A percentile compares a stretch with the other conserved stretches of the same genome.
Evolutionary conservation across 1,140 invertebrate species (phyloP).

Genomic region (Zaprionus camerounensis): DNA sequence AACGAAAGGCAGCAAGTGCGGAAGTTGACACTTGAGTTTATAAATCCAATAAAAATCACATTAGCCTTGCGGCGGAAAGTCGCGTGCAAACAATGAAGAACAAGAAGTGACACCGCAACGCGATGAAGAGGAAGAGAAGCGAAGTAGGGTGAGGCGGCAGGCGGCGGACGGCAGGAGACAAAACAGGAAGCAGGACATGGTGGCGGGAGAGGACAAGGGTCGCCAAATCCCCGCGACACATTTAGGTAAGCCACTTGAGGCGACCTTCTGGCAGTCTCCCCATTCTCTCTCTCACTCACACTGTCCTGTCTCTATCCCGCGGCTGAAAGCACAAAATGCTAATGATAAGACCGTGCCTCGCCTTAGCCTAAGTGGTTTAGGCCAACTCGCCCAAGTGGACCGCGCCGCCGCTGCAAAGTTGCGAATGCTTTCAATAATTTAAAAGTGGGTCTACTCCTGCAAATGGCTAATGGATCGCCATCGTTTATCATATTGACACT

Average conservation of each 20-base stretch:
- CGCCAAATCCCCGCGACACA: slow-evolving; percentile 56
- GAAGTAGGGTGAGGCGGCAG: neutral
- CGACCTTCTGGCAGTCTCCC: slow-evolving; percentile 14
- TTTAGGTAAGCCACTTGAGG: slow-evolving; percentile 65
- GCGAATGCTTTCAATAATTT: slow-evolving; percentile 61
- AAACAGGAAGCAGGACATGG: neutral
- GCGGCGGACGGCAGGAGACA: neutral
- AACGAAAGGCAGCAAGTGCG: slow-evolving; percentile 36
- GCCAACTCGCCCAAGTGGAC: slow-evolving; percentile 32
- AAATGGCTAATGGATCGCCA: slow-evolving; percentile 35
- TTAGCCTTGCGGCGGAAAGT: slow-evolving; percentile 68
- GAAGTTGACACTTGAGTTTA: slow-evolving; percentile 73
- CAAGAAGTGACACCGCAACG: slow-evolving; percentile 49
- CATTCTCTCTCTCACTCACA: neutral
- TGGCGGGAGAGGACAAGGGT: neutral
- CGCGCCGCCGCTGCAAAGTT: neutral
- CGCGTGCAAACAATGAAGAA: slow-evolving; percentile 54
- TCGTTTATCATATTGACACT: slow-evolving; percentile 32
- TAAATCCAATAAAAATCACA: slow-evolving; percentile 79
- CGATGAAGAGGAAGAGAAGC: neutral
- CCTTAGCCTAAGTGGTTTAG: slow-evolving; percentile 31
- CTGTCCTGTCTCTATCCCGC: neutral
- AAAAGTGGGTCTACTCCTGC: slow-evolving; percentile 34
- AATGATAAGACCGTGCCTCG: slow-evolving; percentile 49
- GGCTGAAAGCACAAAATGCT: slow-evolving; percentile 49